A percentile compares a stretch with the other conserved stretches of the same genome.
phyloP scores from a whole-genome alignment of 2,113 vertebrate species.

The Parus major region DNA sequence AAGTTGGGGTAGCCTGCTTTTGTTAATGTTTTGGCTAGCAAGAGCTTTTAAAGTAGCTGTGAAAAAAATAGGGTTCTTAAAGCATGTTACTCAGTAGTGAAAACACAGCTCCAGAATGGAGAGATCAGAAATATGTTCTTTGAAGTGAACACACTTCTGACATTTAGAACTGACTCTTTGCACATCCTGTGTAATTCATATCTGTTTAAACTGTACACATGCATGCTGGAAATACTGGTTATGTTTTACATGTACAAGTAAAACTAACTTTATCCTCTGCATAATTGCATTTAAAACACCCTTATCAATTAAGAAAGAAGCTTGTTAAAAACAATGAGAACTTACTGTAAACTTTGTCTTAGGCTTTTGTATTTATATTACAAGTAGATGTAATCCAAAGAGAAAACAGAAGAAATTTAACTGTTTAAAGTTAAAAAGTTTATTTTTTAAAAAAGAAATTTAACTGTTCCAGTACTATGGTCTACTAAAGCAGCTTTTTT shows the following conservation, averaged over 20 bases:
- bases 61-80: neutral
- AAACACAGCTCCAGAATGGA: neutral
- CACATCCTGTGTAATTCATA: neutral
- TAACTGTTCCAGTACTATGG: neutral
- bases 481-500: neutral
- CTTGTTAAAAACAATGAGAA: neutral
- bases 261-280: neutral
- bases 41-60: neutral
- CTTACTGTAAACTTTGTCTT: neutral
- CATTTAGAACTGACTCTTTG: neutral
- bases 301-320: neutral
- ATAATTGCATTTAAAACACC: neutral
- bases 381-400: neutral
- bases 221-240: neutral
- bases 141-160: neutral
- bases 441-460: too few relatives aligned
- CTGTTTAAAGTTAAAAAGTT: too few relatives aligned
- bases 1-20: neutral
- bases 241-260: neutral
- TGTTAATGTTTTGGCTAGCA: neutral
- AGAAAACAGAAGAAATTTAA: neutral
- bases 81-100: neutral
- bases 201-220: neutral
- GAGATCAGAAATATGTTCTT: neutral
- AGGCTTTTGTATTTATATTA: neutral